phyloP scores from a whole-genome alignment of 2,113 vertebrate species.

The Tretioscincus oriximinensis region DNA sequence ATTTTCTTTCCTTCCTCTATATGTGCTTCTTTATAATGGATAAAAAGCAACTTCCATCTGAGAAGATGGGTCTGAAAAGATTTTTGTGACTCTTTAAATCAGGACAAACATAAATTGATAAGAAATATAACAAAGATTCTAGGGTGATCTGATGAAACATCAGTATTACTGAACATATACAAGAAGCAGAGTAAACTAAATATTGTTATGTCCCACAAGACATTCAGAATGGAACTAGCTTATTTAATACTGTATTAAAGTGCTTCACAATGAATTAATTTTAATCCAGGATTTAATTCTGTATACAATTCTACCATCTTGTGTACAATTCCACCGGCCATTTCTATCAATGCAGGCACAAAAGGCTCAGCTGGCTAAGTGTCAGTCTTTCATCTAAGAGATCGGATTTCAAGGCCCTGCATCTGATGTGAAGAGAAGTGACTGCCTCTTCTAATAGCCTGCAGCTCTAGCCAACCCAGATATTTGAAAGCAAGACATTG shows the following conservation, averaged over 20 bases:
- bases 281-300: too few relatives aligned
- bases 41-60: slow-evolving; percentile 32
- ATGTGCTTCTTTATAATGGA: slow-evolving; percentile 28
- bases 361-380: too few relatives aligned
- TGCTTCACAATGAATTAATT: not conserved
- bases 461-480: too few relatives aligned
- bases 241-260: not conserved
- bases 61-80: slow-evolving; percentile 30
- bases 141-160: not conserved
- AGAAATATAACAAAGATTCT: slow-evolving; percentile 21
- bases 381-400: too few relatives aligned
- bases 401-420: too few relatives aligned
- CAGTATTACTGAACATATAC: slow-evolving; percentile 2
- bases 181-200: slow-evolving; percentile 25
- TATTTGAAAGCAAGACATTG: too few relatives aligned
- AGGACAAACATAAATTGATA: slow-evolving; percentile 27
- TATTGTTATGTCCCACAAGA: not conserved
- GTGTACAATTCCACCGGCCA: too few relatives aligned
- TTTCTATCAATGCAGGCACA: too few relatives aligned
- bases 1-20: slow-evolving; percentile 47
- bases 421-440: too few relatives aligned
- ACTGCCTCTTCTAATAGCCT: too few relatives aligned
- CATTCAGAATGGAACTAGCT: not conserved
- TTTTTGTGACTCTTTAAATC: slow-evolving; percentile 14
- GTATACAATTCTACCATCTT: too few relatives aligned